A percentile compares a stretch with the other conserved stretches of the same genome.
These are phyloP conservation scores for Cetoscarus ocellatus DNA, from an alignment of 2,797 vertebrate genomes.

Conservation along the genomic window DNA sequence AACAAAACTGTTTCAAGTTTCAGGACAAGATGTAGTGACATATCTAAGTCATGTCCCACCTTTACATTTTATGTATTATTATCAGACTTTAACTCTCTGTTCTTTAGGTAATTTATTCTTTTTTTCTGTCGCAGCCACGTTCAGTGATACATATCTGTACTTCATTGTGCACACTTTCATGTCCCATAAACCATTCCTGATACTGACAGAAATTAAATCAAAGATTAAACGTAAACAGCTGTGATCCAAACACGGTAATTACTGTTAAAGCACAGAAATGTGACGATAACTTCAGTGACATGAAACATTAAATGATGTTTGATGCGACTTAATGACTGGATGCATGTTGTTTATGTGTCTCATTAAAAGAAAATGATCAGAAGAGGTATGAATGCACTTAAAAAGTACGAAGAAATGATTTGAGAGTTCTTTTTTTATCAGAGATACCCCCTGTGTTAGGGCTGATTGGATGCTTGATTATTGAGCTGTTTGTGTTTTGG, in stretches of 20 bases:
- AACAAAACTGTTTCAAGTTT: no score
- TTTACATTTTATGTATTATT: no score
- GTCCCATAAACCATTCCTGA: background rate
- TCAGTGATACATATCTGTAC: no score
- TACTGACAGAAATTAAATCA: background rate
- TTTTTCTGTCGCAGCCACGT: no score
- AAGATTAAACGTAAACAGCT: background rate
- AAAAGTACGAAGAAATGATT: background rate
- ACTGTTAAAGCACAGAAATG: background rate
- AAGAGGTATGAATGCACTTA: background rate
- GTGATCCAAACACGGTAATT: background rate
- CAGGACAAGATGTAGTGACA: no score
- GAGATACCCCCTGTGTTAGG: background rate
- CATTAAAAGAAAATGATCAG: background rate
- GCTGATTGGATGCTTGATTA: constrained; percentile 10
- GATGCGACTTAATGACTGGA: background rate
- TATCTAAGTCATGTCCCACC: no score
- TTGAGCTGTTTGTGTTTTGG: background rate
- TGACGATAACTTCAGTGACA: background rate
- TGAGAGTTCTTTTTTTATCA: background rate
- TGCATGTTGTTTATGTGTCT: background rate
- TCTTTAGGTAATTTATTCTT: no score
- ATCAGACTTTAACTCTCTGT: no score
- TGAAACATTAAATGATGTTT: background rate
- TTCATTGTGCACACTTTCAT: background rate